phyloP scores from a whole-genome alignment of 2,888 invertebrate species.

The Morpho achilles region DNA sequence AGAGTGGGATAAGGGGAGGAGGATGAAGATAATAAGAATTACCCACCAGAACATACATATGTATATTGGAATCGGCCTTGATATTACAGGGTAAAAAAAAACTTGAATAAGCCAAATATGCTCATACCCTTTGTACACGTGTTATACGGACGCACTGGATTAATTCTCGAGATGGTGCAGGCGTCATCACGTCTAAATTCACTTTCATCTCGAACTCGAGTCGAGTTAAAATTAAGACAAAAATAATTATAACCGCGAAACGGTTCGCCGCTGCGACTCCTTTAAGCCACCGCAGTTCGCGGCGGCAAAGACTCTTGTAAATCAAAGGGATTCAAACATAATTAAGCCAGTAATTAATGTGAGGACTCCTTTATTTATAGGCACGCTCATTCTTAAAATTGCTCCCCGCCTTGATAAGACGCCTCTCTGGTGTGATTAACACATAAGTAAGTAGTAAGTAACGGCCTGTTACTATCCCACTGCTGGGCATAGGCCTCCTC shows the following conservation, averaged over 20 bases:
- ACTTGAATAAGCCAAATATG: no score
- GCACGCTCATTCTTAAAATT: conserved; percentile 72
- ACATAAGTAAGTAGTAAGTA: conserved; percentile 62
- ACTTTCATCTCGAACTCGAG: conserved; percentile 68
- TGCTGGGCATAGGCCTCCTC: no score
- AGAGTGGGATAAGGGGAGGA: no score
- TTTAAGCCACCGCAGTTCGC: conserved; percentile 75
- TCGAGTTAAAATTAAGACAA: conserved; percentile 66
- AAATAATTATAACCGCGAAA: conserved; percentile 69
- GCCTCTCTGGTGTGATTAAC: conserved; percentile 59
- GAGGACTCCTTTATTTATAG: conserved; percentile 75
- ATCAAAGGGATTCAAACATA: conserved; percentile 78
- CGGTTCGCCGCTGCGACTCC: conserved; percentile 59
- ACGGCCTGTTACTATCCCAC: no score
- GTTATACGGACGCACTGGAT: conserved; percentile 35
- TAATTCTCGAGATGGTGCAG: conserved; percentile 64
- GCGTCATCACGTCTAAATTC: conserved; percentile 65
- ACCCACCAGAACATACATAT: no score
- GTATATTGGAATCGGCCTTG: background rate
- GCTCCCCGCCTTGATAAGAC: conserved; percentile 67
- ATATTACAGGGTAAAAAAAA: no score
- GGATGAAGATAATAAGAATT: no score
- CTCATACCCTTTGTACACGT: conserved; percentile 15
- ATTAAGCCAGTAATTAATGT: conserved; percentile 79
- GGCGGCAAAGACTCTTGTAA: conserved; percentile 75